Conservation (phyloP, 2,113 vertebrate species). For the Ancistrus triradiatus region DNA sequence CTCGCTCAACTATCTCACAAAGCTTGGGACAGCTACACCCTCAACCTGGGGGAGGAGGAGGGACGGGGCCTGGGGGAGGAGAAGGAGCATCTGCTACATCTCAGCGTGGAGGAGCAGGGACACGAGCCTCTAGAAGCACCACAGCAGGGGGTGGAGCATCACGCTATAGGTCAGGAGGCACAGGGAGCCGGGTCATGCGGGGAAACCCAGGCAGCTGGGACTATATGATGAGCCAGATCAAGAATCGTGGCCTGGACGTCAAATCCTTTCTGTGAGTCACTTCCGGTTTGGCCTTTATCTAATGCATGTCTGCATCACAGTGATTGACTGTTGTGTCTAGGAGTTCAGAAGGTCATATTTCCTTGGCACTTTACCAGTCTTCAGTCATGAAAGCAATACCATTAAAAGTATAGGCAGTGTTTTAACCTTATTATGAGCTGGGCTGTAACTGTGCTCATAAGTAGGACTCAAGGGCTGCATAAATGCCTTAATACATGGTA, state of each 20-base stretch:
- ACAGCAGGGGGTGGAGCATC: constrained; percentile 75
- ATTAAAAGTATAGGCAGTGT: no score
- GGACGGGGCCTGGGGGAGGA: constrained; percentile 69
- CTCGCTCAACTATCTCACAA: constrained; percentile 90
- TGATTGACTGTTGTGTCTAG: constrained; percentile 2
- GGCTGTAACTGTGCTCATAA: no score
- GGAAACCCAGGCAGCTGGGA: constrained; percentile 95
- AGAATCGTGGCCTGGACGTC: constrained; percentile 94
- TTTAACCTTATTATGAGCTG: no score
- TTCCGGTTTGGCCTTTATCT: constrained; percentile 24
- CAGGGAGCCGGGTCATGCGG: constrained; percentile 69
- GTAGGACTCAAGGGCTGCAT: no score
- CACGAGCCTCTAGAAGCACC: constrained; percentile 63
- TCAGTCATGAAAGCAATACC: background rate
- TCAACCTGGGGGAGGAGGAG: constrained; percentile 63
- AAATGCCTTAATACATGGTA: no score
- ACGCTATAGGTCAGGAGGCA: constrained; percentile 72
- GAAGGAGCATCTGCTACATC: constrained; percentile 59
- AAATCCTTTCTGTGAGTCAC: constrained; percentile 97
- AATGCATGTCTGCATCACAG: constrained; percentile 15
- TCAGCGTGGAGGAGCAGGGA: constrained; percentile 58
- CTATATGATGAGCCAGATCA: constrained; percentile 96
- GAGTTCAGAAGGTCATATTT: background rate
- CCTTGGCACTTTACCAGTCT: background rate
- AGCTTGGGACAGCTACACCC: constrained; percentile 91